Base-by-base conservation (phyloP, 2,797 vertebrate species). In the Ctenosaura bakeri region DNA sequence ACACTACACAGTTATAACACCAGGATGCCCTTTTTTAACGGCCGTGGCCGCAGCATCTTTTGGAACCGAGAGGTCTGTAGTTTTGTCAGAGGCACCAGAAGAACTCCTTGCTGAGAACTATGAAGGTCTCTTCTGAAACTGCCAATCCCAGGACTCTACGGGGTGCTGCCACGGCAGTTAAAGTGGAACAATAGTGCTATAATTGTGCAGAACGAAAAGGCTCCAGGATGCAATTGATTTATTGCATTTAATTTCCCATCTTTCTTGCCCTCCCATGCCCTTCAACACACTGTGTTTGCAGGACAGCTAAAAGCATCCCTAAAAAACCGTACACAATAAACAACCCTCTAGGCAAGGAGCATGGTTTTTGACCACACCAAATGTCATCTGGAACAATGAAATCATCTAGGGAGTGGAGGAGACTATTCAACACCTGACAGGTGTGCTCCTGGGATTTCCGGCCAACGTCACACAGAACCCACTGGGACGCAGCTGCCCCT, bases 221-320 rank as follows among this genome's bases (percentile, higher is more conserved):
- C 66, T 29, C 66, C 81, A 64, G 81, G 59, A 35, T n/a, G 20
- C 2, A 76, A 83, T 32, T 4, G 42, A 89, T 20, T 64, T 29
- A 64, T 12, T 78, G 56, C 42, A n/a, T 78, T 79, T 80, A 14
- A 16, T 29, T 52, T 26, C 14, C 20, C 50, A 5, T n/a, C 29
- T 29, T 22, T 52, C 8, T 2, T 22, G 4, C 32, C 4, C 7
- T n/a, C 42, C 82, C 26, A 1, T 1, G 52, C 6, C 62, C 71
- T 86, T 83, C 81, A 46, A 50, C 52, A 82, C 54, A n/a, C 16
- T 24, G 26, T 38, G n/a, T 59, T 88, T 88, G 29, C 52, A 73
- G 54, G 8, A 50, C 29, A 32, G 85, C 26, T 6, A 62, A 24
- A 54, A 46, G 26, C 29, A 46, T 38, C 42, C 18, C 8, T 7